Conservation (phyloP, 2,797 vertebrate genomes). For the Scomberomorus guttatus region DNA sequence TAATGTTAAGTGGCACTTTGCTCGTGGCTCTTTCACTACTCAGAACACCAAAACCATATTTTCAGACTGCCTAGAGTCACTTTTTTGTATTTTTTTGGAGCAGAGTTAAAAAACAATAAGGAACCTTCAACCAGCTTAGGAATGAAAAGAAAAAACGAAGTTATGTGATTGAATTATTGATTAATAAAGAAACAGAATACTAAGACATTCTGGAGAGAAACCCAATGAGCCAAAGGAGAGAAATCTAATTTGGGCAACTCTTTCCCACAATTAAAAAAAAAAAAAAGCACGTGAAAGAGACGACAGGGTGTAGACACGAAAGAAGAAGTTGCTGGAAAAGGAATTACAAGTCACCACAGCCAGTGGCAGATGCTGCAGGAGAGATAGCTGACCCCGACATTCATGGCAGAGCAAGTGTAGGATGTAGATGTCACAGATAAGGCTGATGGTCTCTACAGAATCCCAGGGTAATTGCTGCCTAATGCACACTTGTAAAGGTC, state of each 20-base stretch:
- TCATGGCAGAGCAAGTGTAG: constrained; percentile 28
- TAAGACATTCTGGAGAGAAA: constrained; percentile 4
- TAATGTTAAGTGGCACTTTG: constrained; percentile 15
- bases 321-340: constrained; percentile 25
- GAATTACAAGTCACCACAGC: constrained; percentile 9
- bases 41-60: neutral
- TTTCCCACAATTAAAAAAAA: neutral
- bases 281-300: neutral
- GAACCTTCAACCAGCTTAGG: neutral
- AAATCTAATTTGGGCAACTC: constrained; percentile 4
- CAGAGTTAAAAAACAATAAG: neutral
- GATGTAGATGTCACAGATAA: constrained; percentile 48
- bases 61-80: neutral
- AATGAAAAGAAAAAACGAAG: neutral
- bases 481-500: constrained; percentile 56
- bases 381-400: constrained; percentile 39
- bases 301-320: neutral
- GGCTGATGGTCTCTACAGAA: constrained; percentile 45
- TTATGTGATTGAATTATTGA: constrained; percentile 7
- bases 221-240: neutral
- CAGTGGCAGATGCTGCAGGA: constrained; percentile 4
- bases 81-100: neutral
- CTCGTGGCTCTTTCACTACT: neutral
- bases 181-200: neutral
- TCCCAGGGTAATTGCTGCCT: constrained; percentile 56